These are phyloP conservation scores for Pseudorhombus dupliciocellatus DNA, from an alignment of 2,113 vertebrate genomes.

Conservation along the genomic window DNA sequence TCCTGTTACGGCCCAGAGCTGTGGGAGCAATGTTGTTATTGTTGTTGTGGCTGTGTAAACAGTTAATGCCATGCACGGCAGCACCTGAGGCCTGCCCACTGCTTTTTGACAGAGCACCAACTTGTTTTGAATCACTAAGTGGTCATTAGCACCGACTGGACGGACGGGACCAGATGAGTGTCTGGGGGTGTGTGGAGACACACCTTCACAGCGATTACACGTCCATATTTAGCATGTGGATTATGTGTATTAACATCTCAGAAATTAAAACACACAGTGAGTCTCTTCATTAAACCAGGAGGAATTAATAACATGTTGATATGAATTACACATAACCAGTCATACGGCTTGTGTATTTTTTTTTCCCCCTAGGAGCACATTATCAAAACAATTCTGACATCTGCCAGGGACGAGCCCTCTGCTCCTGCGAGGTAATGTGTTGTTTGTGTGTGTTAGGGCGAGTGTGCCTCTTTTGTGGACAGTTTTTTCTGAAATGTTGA, in stretches of 20 bases:
- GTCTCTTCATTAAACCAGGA: neutral
- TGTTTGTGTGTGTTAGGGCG: slow-evolving; percentile 18
- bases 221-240: slow-evolving; percentile 5
- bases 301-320: neutral
- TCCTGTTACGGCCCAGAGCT: slow-evolving; percentile 55
- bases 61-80: slow-evolving; percentile 76
- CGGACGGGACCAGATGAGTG: neutral
- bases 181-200: slow-evolving; percentile 6
- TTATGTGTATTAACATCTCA: slow-evolving; percentile 8
- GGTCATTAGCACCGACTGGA: slow-evolving; percentile 58
- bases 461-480: neutral
- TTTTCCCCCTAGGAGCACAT: slow-evolving; percentile 91
- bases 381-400: slow-evolving; percentile 94
- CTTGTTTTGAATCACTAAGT: slow-evolving; percentile 76
- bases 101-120: slow-evolving; percentile 60
- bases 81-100: slow-evolving; percentile 49
- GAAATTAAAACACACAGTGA: neutral
- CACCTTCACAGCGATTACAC: slow-evolving; percentile 6
- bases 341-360: neutral
- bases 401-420: slow-evolving; percentile 95
- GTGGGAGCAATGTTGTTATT: slow-evolving; percentile 62
- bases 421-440: slow-evolving; percentile 90
- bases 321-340: neutral
- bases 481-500: neutral
- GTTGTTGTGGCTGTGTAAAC: slow-evolving; percentile 70